Percentiles rank a stretch among this genome's conserved stretches.
Evolutionary conservation across 2,888 invertebrate genomes (phyloP).

Genomic region (Mythimna lalbum): DNA sequence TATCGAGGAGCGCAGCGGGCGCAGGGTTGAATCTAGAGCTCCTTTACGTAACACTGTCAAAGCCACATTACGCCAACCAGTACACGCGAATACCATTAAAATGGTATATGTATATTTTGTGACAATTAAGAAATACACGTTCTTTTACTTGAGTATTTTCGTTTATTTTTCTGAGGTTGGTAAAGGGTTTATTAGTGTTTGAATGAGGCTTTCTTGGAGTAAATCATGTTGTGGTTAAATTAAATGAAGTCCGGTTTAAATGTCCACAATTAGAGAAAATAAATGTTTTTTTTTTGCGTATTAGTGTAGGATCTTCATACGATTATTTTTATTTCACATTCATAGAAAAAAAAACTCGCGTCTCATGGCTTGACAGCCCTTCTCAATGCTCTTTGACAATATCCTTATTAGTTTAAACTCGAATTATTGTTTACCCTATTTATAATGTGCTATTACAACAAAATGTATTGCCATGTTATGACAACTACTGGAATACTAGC

Average conservation of each 20-base stretch:
- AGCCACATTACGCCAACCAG: slow-evolving; percentile 63
- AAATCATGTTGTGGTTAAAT: slow-evolving; percentile 2
- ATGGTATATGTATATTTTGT: slow-evolving; percentile 62
- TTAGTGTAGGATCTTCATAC: too few relatives aligned
- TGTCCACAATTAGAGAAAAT: not conserved
- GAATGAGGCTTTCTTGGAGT: not conserved
- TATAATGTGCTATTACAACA: too few relatives aligned
- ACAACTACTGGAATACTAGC: too few relatives aligned
- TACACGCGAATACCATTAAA: slow-evolving; percentile 66
- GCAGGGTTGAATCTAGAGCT: slow-evolving; percentile 66
- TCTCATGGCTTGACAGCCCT: too few relatives aligned
- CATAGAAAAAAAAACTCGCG: too few relatives aligned
- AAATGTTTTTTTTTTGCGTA: too few relatives aligned
- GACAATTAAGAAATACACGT: slow-evolving; percentile 59
- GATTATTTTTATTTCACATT: too few relatives aligned
- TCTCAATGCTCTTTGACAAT: too few relatives aligned
- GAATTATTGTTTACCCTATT: too few relatives aligned
- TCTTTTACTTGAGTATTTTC: slow-evolving; percentile 26
- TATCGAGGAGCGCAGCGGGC: slow-evolving; percentile 80
- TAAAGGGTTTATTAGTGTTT: slow-evolving; percentile 20
- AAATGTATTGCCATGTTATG: too few relatives aligned
- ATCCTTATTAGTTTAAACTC: too few relatives aligned
- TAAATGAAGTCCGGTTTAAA: not conserved
- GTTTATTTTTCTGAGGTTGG: slow-evolving; percentile 13
- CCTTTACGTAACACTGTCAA: slow-evolving; percentile 68